Evolutionary conservation across 2,888 invertebrate species (phyloP), one percentile per base, ranked within the genome.

Genomic region (Polietes domitor): DNA sequence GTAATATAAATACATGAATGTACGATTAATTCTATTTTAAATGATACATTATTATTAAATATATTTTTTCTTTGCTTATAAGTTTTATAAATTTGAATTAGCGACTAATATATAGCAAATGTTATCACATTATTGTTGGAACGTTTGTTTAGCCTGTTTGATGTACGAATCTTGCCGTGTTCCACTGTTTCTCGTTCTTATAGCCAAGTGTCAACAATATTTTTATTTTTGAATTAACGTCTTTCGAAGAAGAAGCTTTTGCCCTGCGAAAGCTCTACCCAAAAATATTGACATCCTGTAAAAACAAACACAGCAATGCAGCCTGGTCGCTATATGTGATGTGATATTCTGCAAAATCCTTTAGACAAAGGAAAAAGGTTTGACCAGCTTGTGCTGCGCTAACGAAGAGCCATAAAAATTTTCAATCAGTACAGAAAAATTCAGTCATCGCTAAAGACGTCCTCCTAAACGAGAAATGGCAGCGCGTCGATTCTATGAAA

Each of bases 401-500:
- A 70, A 58, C 55, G 70, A 71, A 77, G 77, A 73, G 19, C 72
- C 53, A 24, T 53, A 77, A 78, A 82, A 74, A 74, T 85, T 86
- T 87, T 85, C 85, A 85, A 82, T 87, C 86, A 87, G 87, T 87
- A 87, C 86, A 88, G 86, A 88, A 89, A 89, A 88, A 87, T 89
- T 89, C 88, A 89, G 88, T 89, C 89, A 87, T 88, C 87, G 86
- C 83, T 86, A 74, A 86, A 86, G 86, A 86, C 87, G 86, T 88
- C 78, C 61, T 68, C 41, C 21, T 79, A 77, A 88, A 37, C 24
- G 81, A 89, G 89, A 90, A 89, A 92, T 89, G 92, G 92, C 91
- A 90, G 91, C 88, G 89, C 90, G 90, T 88, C 90, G 90, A 87
- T 90, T 89, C 87, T 90, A 89, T 88, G 89, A 89, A 87, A 91